Conservation (phyloP, 2,888 invertebrate genomes). For the Oithona nana region DNA sequence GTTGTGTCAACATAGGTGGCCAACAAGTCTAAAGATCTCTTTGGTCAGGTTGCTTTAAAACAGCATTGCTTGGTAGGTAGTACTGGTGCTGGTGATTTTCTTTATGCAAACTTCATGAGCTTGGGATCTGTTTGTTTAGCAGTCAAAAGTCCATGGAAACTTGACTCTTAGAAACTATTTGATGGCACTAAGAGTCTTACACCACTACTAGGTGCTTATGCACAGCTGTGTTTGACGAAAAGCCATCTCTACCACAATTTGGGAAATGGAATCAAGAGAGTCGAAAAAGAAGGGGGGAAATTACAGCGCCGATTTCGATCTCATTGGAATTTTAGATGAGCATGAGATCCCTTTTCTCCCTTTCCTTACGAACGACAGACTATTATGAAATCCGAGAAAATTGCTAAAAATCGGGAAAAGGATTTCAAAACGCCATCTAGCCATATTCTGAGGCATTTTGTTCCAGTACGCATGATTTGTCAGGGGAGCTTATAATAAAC, state of each 20-base stretch:
- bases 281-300: background rate
- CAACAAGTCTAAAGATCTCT: background rate
- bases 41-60: background rate
- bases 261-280: background rate
- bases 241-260: background rate
- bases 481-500: too few species aligned
- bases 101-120: background rate
- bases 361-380: too few species aligned
- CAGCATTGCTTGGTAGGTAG: background rate
- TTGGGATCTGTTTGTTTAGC: background rate
- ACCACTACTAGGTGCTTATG: too few species aligned
- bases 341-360: too few species aligned
- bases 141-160: background rate
- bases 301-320: conserved; percentile 6
- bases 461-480: too few species aligned
- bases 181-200: background rate
- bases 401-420: too few species aligned
- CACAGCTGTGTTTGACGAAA: background rate
- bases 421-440: too few species aligned
- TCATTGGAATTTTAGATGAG: conserved; percentile 8
- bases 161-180: background rate
- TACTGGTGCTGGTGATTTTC: background rate
- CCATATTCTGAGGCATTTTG: too few species aligned
- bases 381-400: too few species aligned
- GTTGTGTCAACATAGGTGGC: background rate